Evolutionary conservation across 2,113 vertebrate genomes (phyloP).

Genomic region (Campylomormyrus tamandua): DNA sequence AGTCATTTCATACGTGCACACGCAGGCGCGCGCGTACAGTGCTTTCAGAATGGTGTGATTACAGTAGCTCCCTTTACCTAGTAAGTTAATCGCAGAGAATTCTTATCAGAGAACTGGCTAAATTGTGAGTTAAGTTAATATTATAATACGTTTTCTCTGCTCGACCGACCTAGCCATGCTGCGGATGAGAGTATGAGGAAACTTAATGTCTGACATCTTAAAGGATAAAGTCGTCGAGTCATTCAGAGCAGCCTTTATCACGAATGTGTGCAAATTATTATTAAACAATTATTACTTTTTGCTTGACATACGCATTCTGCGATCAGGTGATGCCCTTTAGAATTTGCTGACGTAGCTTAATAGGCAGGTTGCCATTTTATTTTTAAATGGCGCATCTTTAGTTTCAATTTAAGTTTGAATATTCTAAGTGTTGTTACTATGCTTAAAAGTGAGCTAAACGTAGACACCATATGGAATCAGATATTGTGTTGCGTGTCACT

Average conservation of each 20-base stretch:
- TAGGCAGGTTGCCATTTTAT: neutral
- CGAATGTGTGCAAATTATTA: neutral
- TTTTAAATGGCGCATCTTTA: neutral
- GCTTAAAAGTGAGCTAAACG: neutral
- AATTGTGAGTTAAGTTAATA: neutral
- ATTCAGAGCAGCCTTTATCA: neutral
- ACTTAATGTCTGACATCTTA: neutral
- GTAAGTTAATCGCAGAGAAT: neutral
- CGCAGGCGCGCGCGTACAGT: neutral
- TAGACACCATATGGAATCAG: neutral
- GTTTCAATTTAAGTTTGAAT: neutral
- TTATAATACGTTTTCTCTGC: neutral
- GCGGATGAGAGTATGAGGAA: neutral
- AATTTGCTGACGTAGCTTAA: neutral
- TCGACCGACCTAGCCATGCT: neutral
- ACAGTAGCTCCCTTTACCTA: neutral
- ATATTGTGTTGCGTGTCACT: neutral
- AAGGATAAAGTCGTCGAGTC: neutral
- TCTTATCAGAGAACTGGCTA: neutral
- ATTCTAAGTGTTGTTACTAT: neutral
- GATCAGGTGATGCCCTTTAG: neutral
- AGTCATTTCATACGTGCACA: neutral
- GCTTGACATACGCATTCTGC: neutral
- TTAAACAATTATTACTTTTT: neutral
- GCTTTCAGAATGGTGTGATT: neutral